phyloP scores from a whole-genome alignment of 2,888 invertebrate genomes.

The Acleris literana region DNA sequence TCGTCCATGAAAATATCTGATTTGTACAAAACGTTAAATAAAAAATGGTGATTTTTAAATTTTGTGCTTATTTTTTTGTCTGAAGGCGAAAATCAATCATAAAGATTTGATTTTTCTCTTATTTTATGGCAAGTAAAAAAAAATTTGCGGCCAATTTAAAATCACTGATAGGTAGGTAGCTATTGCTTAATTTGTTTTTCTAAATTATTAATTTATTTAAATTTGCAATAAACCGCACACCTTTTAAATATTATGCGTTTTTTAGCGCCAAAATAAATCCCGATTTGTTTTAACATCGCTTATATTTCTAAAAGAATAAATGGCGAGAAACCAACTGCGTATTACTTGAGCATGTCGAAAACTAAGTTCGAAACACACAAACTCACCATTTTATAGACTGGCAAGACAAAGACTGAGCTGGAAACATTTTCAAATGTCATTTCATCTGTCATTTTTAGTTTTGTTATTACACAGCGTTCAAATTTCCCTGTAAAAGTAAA shows the following conservation, averaged over 20 bases:
- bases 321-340: too few relatives aligned
- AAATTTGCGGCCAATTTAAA: constrained; percentile 32
- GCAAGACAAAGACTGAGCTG: not conserved
- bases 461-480: constrained; percentile 12
- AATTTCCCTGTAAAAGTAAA: not conserved
- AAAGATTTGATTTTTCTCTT: constrained; percentile 63
- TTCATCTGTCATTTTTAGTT: constrained; percentile 14
- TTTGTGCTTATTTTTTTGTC: constrained; percentile 77
- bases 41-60: constrained; percentile 65
- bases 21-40: constrained; percentile 40
- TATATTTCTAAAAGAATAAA: too few relatives aligned
- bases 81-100: constrained; percentile 67
- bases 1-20: constrained; percentile 47
- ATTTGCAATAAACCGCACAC: too few relatives aligned
- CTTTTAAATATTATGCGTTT: too few relatives aligned
- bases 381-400: too few relatives aligned
- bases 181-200: not conserved
- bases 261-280: too few relatives aligned
- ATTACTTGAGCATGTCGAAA: too few relatives aligned
- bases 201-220: not conserved
- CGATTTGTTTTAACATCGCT: too few relatives aligned
- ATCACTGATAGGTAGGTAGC: not conserved
- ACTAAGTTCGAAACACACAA: too few relatives aligned
- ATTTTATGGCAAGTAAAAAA: constrained; percentile 50
- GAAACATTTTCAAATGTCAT: constrained; percentile 9